Percentiles rank a stretch among this genome's conserved stretches.
phyloP scores from a whole-genome alignment of 1,140 invertebrate genomes.

The Cyclargus thomasi region DNA sequence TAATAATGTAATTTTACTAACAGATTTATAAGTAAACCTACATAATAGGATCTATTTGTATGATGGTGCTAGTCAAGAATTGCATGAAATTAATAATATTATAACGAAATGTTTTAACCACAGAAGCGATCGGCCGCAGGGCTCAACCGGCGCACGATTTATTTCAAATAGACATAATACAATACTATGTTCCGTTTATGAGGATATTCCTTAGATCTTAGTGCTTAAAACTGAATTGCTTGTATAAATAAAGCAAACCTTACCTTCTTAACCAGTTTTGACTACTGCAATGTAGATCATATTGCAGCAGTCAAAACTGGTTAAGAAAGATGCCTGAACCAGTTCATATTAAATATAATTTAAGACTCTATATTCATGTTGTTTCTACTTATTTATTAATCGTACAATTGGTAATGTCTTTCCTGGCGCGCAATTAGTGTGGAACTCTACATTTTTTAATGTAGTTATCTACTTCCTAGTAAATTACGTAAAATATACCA shows the following conservation, averaged over 20 bases:
- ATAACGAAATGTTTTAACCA: constrained; percentile 34
- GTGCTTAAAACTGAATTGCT: constrained; percentile 11
- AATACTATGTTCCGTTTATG: constrained; percentile 24
- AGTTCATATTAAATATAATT: constrained; percentile 46
- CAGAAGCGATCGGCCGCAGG: constrained; percentile 62
- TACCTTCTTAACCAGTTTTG: constrained; percentile 51
- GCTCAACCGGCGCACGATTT: constrained; percentile 60
- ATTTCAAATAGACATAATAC: constrained; percentile 40
- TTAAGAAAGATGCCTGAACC: constrained; percentile 58
- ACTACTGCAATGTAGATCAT: constrained; percentile 41
- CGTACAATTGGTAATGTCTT: no score
- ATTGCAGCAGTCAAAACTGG: constrained; percentile 48
- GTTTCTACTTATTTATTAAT: no score
- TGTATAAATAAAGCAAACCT: constrained; percentile 18
- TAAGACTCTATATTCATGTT: constrained; percentile 19
- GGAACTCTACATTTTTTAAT: no score
- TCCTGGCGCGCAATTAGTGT: no score
- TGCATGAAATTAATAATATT: neutral
- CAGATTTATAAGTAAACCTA: no score
- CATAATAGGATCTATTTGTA: no score
- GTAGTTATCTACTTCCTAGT: no score
- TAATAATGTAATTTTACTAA: no score
- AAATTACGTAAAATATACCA: no score
- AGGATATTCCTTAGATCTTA: constrained; percentile 15
- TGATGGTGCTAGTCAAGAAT: no score